phyloP scores from a whole-genome alignment of 2,113 vertebrate genomes.

The Daphoenositta chrysoptera region DNA sequence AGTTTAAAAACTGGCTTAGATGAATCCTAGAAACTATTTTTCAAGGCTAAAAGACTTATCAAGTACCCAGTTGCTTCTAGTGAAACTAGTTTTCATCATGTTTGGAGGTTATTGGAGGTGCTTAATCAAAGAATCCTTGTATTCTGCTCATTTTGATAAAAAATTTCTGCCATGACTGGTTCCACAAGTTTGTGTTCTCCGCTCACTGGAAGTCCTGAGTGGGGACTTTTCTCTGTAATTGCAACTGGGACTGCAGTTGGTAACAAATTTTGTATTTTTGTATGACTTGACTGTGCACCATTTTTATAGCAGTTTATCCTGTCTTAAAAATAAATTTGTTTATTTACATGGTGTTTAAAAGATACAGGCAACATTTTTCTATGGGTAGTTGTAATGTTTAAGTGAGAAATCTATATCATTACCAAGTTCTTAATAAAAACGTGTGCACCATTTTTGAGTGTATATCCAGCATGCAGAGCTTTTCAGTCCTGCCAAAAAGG shows the following conservation, averaged over 20 bases:
- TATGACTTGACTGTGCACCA: slow-evolving; percentile 78
- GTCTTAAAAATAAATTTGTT: slow-evolving; percentile 77
- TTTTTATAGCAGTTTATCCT: slow-evolving; percentile 79
- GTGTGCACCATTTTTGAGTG: slow-evolving; percentile 9
- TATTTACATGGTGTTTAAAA: slow-evolving; percentile 76
- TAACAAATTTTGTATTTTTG: slow-evolving; percentile 82
- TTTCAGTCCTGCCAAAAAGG: slow-evolving; percentile 37
- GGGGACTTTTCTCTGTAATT: slow-evolving; percentile 67
- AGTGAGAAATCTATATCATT: slow-evolving; percentile 49
- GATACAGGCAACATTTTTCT: slow-evolving; percentile 64
- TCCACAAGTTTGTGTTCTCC: slow-evolving; percentile 41
- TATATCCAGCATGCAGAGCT: background rate
- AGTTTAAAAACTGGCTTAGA: slow-evolving; percentile 1
- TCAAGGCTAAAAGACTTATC: background rate
- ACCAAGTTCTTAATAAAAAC: slow-evolving; percentile 31
- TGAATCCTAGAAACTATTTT: slow-evolving; percentile 31
- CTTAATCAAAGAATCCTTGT: slow-evolving; percentile 41
- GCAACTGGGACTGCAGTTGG: slow-evolving; percentile 72
- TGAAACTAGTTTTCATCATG: slow-evolving; percentile 24
- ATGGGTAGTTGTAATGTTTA: slow-evolving; percentile 68
- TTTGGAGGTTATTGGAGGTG: slow-evolving; percentile 28
- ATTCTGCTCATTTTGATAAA: slow-evolving; percentile 62
- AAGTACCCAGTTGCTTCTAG: background rate
- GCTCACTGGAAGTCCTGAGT: slow-evolving; percentile 56
- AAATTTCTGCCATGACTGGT: slow-evolving; percentile 40